Percentiles rank a stretch among this genome's conserved stretches.
These are phyloP conservation scores for Sesia bembeciformis DNA, from an alignment of 2,888 invertebrate species.

Conservation along the genomic window DNA sequence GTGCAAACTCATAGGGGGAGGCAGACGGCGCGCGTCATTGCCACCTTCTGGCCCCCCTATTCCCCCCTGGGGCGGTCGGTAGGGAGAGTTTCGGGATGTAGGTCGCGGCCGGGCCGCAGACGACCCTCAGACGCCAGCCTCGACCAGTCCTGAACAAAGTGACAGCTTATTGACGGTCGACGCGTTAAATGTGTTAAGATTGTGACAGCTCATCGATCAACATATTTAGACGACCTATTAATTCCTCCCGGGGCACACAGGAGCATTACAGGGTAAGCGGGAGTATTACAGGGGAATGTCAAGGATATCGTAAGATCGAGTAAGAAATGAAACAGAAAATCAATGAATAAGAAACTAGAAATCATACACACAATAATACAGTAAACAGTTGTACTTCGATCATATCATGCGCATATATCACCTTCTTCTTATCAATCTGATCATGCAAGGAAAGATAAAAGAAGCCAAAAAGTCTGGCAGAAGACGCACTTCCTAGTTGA, in stretches of 20 bases:
- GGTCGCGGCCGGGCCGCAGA: conserved; percentile 66
- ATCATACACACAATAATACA: no score
- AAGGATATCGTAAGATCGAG: not conserved
- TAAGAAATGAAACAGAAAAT: no score
- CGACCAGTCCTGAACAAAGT: conserved; percentile 27
- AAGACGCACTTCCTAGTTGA: no score
- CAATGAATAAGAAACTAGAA: no score
- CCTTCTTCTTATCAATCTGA: no score
- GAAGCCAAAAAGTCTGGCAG: no score
- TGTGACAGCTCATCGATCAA: not conserved
- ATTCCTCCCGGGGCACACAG: not conserved
- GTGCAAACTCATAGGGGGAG: conserved; percentile 12
- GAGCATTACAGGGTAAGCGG: not conserved
- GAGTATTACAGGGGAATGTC: not conserved
- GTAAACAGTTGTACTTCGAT: no score
- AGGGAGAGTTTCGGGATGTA: conserved; percentile 33
- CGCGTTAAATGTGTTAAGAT: conserved; percentile 8
- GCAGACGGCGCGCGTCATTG: conserved; percentile 33
- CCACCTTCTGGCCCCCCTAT: conserved; percentile 8
- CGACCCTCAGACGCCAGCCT: conserved; percentile 64
- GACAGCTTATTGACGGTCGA: conserved; percentile 10
- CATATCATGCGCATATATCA: no score
- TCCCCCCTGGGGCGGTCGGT: conserved; percentile 9
- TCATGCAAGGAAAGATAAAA: no score
- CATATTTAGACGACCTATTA: not conserved